Percentiles rank a stretch among this genome's conserved stretches.
These are phyloP conservation scores for Psittacula echo DNA, from an alignment of 2,797 vertebrate species.

Conservation along the genomic window DNA sequence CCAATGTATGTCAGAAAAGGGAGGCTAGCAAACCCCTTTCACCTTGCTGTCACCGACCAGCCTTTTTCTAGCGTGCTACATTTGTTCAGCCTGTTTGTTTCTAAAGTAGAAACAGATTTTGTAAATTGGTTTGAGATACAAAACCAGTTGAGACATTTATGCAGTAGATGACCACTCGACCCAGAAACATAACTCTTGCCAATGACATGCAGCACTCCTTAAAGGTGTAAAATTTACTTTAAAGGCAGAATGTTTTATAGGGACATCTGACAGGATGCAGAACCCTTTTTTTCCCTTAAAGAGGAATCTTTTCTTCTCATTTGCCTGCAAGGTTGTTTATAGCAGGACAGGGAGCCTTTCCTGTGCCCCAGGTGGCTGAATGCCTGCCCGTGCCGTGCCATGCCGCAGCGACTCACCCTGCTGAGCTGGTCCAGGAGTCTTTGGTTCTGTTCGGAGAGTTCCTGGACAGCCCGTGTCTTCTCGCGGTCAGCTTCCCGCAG, in stretches of 20 bases:
- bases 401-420: conserved; percentile 83
- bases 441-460: conserved; percentile 98
- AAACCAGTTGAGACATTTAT: not conserved
- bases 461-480: conserved; percentile 89
- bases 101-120: conserved; percentile 9
- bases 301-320: not conserved
- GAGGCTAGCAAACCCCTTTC: not conserved
- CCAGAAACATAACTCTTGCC: not conserved
- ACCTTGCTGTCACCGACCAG: not conserved
- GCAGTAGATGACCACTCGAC: not conserved
- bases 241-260: not conserved
- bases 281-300: not conserved
- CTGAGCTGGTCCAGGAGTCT: conserved; percentile 95
- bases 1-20: not conserved
- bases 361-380: not conserved
- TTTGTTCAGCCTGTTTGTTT: conserved; percentile 22
- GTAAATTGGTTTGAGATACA: not conserved
- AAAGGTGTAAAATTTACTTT: not conserved
- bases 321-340: not conserved
- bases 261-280: not conserved
- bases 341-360: not conserved
- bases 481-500: conserved; percentile 91
- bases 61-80: not conserved
- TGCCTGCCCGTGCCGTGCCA: not conserved
- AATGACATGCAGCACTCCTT: not conserved